phyloP scores from a whole-genome alignment of 2,113 vertebrate genomes.

The Rhadina sibilatrix region DNA sequence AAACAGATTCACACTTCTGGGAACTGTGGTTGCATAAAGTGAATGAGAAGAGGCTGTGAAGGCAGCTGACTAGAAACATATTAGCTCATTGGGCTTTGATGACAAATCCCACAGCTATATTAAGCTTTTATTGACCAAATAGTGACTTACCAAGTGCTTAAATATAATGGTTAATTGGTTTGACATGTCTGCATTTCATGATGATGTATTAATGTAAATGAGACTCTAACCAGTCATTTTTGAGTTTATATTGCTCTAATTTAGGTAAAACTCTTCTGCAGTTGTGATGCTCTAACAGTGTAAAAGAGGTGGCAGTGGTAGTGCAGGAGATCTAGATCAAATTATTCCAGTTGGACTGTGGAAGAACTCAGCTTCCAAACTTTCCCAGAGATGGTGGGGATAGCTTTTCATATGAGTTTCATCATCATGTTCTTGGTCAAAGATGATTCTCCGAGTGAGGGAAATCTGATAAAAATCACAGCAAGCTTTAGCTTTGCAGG shows the following conservation, averaged over 20 bases:
- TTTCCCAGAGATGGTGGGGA: neutral
- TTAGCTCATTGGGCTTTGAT: neutral
- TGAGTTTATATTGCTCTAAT: neutral
- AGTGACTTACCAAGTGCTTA: neutral
- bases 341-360: neutral
- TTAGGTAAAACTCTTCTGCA: neutral
- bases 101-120: fast-evolving
- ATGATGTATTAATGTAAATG: neutral
- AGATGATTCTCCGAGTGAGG: neutral
- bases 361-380: neutral
- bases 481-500: neutral
- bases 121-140: neutral
- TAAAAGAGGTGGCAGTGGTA: neutral
- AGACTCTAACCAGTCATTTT: neutral
- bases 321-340: neutral
- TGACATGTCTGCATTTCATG: neutral
- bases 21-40: neutral
- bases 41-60: neutral
- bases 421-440: neutral
- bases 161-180: neutral
- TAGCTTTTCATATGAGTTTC: neutral
- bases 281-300: neutral
- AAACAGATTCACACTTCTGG: neutral
- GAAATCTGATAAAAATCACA: neutral
- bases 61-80: neutral